phyloP scores from a whole-genome alignment of 2,797 vertebrate species.

The Alcedo quadribrachys region DNA sequence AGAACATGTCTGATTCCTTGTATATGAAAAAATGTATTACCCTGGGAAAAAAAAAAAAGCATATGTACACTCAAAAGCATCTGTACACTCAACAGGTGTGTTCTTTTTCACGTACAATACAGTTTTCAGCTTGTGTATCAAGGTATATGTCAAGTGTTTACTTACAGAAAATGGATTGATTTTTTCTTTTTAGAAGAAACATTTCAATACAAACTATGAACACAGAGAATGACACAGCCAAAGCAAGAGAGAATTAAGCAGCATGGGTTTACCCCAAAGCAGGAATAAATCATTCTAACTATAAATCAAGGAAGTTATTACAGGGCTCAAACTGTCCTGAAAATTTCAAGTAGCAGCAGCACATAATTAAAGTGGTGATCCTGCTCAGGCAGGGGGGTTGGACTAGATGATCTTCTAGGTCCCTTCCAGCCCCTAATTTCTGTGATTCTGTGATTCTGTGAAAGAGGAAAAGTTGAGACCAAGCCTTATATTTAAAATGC shows the following conservation, averaged over 20 bases:
- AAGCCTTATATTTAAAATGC: not conserved
- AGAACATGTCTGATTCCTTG: not conserved
- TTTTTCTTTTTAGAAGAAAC: not conserved
- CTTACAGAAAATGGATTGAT: not conserved
- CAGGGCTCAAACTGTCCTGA: conserved; percentile 20
- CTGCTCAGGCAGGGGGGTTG: too few species aligned
- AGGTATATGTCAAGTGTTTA: not conserved
- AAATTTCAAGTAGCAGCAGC: conserved; percentile 33
- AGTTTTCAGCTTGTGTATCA: not conserved
- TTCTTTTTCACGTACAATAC: not conserved
- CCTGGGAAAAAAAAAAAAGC: not conserved
- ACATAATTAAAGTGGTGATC: conserved; percentile 30
- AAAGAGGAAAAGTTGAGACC: conserved; percentile 19
- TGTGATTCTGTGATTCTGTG: too few species aligned
- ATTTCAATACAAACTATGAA: not conserved
- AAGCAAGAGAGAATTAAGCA: conserved; percentile 33
- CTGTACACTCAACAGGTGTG: not conserved
- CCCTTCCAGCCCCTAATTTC: too few species aligned
- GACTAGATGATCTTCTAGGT: too few species aligned
- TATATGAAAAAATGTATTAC: not conserved
- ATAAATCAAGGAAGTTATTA: conserved; percentile 61
- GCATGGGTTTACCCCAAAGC: not conserved
- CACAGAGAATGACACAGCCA: conserved; percentile 45
- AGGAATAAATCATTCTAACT: conserved; percentile 43
- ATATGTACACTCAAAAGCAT: too few species aligned